phyloP scores from a whole-genome alignment of 2,797 vertebrate species.

The Chrosomus eos region DNA sequence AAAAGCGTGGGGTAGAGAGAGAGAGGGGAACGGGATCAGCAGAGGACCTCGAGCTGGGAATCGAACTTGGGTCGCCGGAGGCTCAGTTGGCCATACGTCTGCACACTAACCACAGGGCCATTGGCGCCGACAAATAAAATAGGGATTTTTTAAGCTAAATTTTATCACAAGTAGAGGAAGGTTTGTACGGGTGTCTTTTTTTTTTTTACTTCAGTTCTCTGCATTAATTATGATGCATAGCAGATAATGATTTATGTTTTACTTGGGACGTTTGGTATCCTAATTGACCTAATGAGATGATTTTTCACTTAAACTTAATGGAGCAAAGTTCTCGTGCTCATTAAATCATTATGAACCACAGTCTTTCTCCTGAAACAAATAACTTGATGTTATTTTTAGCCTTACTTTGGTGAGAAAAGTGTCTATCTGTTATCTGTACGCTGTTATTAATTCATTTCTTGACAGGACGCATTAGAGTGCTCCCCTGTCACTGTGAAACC shows the following conservation, averaged over 20 bases:
- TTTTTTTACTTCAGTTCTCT: background rate
- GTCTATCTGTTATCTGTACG: slow-evolving; percentile 50
- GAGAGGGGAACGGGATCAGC: too few species aligned
- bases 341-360: slow-evolving; percentile 29
- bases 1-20: too few species aligned
- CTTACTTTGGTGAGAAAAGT: slow-evolving; percentile 41
- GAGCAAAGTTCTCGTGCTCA: slow-evolving; percentile 21
- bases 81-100: too few species aligned
- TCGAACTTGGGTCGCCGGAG: too few species aligned
- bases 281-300: slow-evolving; percentile 42
- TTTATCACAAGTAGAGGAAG: background rate
- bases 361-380: slow-evolving; percentile 31
- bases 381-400: slow-evolving; percentile 49
- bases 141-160: background rate
- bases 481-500: slow-evolving; percentile 52
- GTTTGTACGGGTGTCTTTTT: background rate
- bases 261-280: background rate
- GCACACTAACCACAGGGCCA: too few species aligned
- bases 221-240: slow-evolving; percentile 13
- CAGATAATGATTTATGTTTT: slow-evolving; percentile 26
- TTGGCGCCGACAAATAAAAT: background rate
- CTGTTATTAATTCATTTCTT: slow-evolving; percentile 63
- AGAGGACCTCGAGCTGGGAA: too few species aligned
- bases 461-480: slow-evolving; percentile 57
- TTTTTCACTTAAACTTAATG: slow-evolving; percentile 43